Conservation (phyloP, 2,888 invertebrate species). For the Conchocele bisecta region DNA sequence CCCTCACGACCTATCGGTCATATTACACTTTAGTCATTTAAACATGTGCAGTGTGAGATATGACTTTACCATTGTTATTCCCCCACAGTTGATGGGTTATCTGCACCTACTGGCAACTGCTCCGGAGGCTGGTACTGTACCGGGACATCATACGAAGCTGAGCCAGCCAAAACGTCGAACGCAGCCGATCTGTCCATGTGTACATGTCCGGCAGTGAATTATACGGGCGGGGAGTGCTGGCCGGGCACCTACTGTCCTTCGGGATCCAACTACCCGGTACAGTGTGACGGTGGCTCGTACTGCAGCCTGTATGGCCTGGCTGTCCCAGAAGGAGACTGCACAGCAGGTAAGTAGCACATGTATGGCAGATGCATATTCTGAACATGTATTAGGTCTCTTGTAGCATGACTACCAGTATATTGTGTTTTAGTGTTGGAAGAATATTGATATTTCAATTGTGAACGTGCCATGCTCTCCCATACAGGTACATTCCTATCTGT, state of each 20-base stretch:
- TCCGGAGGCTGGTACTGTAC: slow-evolving; percentile 80
- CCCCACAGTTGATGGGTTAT: slow-evolving; percentile 75
- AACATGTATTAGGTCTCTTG: too few relatives aligned
- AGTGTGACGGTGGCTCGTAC: slow-evolving; percentile 77
- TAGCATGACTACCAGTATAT: too few relatives aligned
- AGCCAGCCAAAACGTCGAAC: slow-evolving; percentile 70
- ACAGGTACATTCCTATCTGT: too few relatives aligned
- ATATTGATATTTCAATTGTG: too few relatives aligned
- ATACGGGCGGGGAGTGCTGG: slow-evolving; percentile 80
- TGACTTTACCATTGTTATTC: slow-evolving; percentile 4
- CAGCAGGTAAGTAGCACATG: slow-evolving; percentile 71
- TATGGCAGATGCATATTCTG: too few relatives aligned
- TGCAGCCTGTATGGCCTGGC: slow-evolving; percentile 72
- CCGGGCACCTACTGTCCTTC: slow-evolving; percentile 79
- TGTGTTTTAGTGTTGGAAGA: too few relatives aligned
- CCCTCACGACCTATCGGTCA: too few relatives aligned
- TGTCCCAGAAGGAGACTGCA: slow-evolving; percentile 73
- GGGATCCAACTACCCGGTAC: slow-evolving; percentile 74
- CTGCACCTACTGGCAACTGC: slow-evolving; percentile 75
- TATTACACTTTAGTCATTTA: too few relatives aligned
- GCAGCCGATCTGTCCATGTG: slow-evolving; percentile 70
- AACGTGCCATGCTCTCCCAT: too few relatives aligned
- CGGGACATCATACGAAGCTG: slow-evolving; percentile 72
- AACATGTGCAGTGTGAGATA: too few relatives aligned
- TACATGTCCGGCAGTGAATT: slow-evolving; percentile 76